Evolutionary conservation across 2,797 vertebrate species (phyloP), one percentile per base, ranked within the genome.

Genomic region (Amniataba percoides): DNA sequence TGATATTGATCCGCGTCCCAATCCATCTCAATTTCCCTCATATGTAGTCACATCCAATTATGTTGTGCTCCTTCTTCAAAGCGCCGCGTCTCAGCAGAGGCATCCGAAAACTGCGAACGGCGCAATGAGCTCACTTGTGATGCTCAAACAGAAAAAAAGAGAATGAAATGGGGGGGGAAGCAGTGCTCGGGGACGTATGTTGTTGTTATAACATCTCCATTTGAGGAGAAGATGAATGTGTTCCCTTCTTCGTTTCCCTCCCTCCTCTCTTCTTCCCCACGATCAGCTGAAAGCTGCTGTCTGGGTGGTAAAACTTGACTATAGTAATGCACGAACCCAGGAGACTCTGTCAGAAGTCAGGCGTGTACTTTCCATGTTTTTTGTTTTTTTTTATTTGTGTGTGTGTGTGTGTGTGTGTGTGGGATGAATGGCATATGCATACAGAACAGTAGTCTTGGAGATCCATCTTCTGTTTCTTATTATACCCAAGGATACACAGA

Each of bases 1-100:
- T 80, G 71, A 31, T 86, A 94, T 94, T 52, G 93, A 94, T 93
- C 90, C n/a, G 52, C 52, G 51, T 89, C 76, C 81, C 80, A 36
- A 85, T 94, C 92, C 75, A 84, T 90, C 88, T 94, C 83, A 92
- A 87, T 93, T 93, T 87, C 78, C 64, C 64, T 85, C 74, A 84
- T 78, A 78, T 84, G 79, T 74, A 67, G 81, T 90, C 87, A 59
- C 82, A 84, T 92, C 74, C 87, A 89, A 88, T 93, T 88, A 85
- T 59, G 70, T 74, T 72, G 31, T 11, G 21, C n/a, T 60, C 31
- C 57, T 46, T 86, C 85, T 62, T 13, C 36, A 74, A 64, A 76
- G 76, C 71, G 23, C 70, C 15, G 0, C 43, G 75, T 81, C 82
- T 79, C 19, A 78, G 73, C 74, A 0, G 70, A 85, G 63, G 78